Percentiles rank a stretch among this genome's conserved stretches.
These are phyloP conservation scores for Conomelus anceps DNA, from an alignment of 2,888 invertebrate species.

Conservation along the genomic window DNA sequence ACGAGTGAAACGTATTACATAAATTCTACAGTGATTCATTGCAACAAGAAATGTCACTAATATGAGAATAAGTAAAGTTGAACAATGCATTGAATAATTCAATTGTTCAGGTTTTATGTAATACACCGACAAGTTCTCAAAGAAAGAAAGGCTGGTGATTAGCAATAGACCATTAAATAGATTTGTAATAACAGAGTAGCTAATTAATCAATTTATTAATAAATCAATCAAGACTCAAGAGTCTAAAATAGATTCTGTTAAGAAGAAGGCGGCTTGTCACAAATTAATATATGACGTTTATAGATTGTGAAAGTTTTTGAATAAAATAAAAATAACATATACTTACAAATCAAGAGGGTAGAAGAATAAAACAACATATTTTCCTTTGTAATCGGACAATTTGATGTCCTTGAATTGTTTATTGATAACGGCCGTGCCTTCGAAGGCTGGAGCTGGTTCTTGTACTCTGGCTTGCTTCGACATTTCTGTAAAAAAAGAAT, in stretches of 20 bases:
- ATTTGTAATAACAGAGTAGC: too few relatives aligned
- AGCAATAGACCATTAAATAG: background rate
- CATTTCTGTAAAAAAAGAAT: background rate
- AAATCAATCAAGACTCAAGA: too few relatives aligned
- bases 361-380: slow-evolving; percentile 89
- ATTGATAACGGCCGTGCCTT: slow-evolving; percentile 76
- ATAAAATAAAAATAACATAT: background rate
- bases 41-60: background rate
- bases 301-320: background rate
- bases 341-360: slow-evolving; percentile 70
- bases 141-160: background rate
- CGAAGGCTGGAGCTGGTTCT: slow-evolving; percentile 76
- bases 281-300: too few relatives aligned
- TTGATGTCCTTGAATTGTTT: slow-evolving; percentile 79
- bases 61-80: background rate
- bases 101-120: background rate
- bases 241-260: too few relatives aligned
- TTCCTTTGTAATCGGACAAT: slow-evolving; percentile 74
- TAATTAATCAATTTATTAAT: too few relatives aligned
- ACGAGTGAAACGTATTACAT: background rate
- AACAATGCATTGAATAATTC: background rate
- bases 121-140: background rate
- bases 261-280: too few relatives aligned
- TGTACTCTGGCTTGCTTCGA: slow-evolving; percentile 46
- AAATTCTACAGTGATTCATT: background rate